phyloP scores from a whole-genome alignment of 2,797 vertebrate species.

The Scarus forsteni region DNA sequence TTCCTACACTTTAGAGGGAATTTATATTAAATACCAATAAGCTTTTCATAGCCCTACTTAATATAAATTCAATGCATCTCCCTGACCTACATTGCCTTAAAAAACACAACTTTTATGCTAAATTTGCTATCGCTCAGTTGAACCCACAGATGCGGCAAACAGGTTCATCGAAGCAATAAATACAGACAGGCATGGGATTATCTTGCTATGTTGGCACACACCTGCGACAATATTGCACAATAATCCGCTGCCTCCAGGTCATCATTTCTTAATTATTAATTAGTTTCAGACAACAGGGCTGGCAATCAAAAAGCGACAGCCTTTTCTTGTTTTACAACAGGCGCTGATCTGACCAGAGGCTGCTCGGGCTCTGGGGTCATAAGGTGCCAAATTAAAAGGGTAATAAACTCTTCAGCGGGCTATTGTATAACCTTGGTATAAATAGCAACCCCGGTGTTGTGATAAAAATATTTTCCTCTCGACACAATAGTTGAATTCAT shows the following conservation, averaged over 20 bases:
- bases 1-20: no score
- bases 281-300: slow-evolving; percentile 51
- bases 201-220: slow-evolving; percentile 68
- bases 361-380: slow-evolving; percentile 51
- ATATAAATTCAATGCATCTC: not conserved
- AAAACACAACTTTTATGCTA: slow-evolving; percentile 33
- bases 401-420: slow-evolving; percentile 66
- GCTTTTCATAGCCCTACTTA: no score
- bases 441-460: slow-evolving; percentile 76
- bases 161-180: slow-evolving; percentile 65
- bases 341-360: slow-evolving; percentile 35
- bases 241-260: slow-evolving; percentile 71
- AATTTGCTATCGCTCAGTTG: slow-evolving; percentile 29
- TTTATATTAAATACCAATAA: no score
- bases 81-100: slow-evolving; percentile 1
- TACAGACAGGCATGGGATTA: slow-evolving; percentile 68
- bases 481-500: slow-evolving; percentile 85
- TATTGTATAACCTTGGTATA: slow-evolving; percentile 71
- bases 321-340: slow-evolving; percentile 31
- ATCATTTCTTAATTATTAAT: slow-evolving; percentile 62
- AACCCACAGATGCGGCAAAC: slow-evolving; percentile 71
- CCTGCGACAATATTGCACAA: slow-evolving; percentile 73
- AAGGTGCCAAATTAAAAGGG: slow-evolving; percentile 65
- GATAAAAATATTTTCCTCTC: slow-evolving; percentile 74
- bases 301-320: slow-evolving; percentile 22